phyloP scores from a whole-genome alignment of 2,888 invertebrate genomes.

The Odiellus spinosus region DNA sequence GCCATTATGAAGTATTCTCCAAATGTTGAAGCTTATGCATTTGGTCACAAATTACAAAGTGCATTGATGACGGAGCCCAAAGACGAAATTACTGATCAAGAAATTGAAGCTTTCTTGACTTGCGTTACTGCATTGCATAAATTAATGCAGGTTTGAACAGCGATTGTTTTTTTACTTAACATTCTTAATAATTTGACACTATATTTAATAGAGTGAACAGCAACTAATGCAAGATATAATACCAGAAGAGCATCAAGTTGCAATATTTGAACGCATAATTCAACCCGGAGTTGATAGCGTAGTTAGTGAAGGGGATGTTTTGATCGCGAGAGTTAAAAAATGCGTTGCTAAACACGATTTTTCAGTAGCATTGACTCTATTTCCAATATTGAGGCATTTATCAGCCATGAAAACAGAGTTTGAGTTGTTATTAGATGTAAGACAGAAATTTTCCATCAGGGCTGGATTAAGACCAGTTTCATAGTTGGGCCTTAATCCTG shows the following conservation, averaged over 20 bases:
- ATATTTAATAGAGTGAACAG: slow-evolving; percentile 47
- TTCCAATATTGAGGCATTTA: slow-evolving; percentile 64
- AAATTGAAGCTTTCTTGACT: slow-evolving; percentile 65
- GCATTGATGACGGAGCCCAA: slow-evolving; percentile 27
- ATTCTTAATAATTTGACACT: not conserved
- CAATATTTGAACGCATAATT: slow-evolving; percentile 67
- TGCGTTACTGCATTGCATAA: slow-evolving; percentile 65
- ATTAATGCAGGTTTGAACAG: slow-evolving; percentile 46
- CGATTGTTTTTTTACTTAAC: not conserved
- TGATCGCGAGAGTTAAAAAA: slow-evolving; percentile 49
- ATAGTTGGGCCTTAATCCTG: too few species aligned
- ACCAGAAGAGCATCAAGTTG: slow-evolving; percentile 58
- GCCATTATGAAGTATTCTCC: slow-evolving; percentile 65
- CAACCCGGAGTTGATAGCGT: slow-evolving; percentile 68
- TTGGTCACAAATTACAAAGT: slow-evolving; percentile 27
- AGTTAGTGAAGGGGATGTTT: slow-evolving; percentile 70
- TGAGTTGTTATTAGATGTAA: slow-evolving; percentile 51
- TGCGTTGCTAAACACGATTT: slow-evolving; percentile 62
- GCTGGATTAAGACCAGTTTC: too few species aligned
- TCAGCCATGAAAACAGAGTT: slow-evolving; percentile 59
- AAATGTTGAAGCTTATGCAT: slow-evolving; percentile 61
- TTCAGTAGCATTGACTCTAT: slow-evolving; percentile 58
- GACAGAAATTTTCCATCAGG: too few species aligned
- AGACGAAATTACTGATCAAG: slow-evolving; percentile 52
- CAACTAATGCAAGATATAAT: slow-evolving; percentile 66